Conservation (phyloP, 2,113 vertebrate genomes). For the Hippoglossus stenolepis region DNA sequence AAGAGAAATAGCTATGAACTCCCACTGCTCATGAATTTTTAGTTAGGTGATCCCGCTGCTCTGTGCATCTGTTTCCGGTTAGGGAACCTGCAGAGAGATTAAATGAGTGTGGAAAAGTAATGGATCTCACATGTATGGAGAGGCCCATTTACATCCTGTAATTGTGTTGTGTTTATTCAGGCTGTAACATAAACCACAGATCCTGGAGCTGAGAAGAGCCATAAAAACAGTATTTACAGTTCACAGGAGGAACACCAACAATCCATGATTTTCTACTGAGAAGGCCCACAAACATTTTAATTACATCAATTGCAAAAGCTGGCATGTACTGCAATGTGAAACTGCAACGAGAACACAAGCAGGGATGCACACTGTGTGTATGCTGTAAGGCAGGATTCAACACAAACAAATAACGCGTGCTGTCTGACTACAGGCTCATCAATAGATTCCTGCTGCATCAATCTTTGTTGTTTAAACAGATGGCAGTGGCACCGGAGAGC, state of each 20-base stretch:
- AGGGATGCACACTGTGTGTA: constrained; percentile 5
- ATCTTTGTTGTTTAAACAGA: constrained; percentile 65
- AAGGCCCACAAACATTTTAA: constrained; percentile 18
- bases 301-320: constrained; percentile 2
- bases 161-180: constrained; percentile 62
- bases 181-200: constrained; percentile 45
- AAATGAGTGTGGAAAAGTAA: constrained; percentile 59
- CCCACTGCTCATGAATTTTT: constrained; percentile 36
- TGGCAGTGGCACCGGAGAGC: constrained; percentile 52
- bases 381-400: neutral
- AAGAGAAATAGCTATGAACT: constrained; percentile 39
- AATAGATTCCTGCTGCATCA: constrained; percentile 52
- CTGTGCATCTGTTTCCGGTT: constrained; percentile 72
- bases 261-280: constrained; percentile 12
- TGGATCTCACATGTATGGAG: constrained; percentile 58
- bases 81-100: constrained; percentile 57
- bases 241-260: constrained; percentile 8
- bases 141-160: constrained; percentile 63
- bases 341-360: constrained; percentile 4
- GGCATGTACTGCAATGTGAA: constrained; percentile 1
- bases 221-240: constrained; percentile 54
- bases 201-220: constrained; percentile 29
- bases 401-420: constrained; percentile 2
- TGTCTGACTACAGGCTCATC: constrained; percentile 39
- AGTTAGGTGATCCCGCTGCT: constrained; percentile 42